Conservation (phyloP, 1,140 invertebrate species). For the Panulirus ornatus region DNA sequence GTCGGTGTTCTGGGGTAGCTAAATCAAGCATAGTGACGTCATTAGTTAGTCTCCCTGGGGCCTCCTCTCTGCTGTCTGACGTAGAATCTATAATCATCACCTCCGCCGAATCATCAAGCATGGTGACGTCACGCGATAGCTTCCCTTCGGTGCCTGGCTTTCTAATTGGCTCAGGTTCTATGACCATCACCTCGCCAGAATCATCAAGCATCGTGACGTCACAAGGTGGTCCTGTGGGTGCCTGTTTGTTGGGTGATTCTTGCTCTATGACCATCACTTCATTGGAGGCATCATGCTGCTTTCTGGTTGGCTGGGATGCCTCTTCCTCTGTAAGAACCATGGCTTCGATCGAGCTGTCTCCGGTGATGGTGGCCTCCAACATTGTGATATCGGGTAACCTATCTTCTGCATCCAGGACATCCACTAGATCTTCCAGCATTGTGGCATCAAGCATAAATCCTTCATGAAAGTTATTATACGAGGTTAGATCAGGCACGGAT, state of each 20-base stretch:
- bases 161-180: neutral
- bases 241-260: neutral
- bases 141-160: neutral
- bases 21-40: neutral
- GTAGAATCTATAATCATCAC: no score
- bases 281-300: neutral
- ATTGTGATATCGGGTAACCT: neutral
- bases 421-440: neutral
- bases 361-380: neutral
- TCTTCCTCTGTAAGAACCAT: neutral
- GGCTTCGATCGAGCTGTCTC: neutral
- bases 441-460: neutral
- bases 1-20: neutral
- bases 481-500: neutral
- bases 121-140: no score
- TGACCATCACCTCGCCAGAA: no score
- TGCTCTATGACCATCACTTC: neutral
- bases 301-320: neutral
- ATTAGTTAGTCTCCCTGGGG: no score
- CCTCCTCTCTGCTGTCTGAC: no score
- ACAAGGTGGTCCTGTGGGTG: no score
- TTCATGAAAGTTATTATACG: neutral
- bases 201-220: neutral
- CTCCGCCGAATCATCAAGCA: no score
- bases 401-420: neutral